Evolutionary conservation across 2,888 invertebrate genomes (phyloP).

Genomic region (Mythimna impura): DNA sequence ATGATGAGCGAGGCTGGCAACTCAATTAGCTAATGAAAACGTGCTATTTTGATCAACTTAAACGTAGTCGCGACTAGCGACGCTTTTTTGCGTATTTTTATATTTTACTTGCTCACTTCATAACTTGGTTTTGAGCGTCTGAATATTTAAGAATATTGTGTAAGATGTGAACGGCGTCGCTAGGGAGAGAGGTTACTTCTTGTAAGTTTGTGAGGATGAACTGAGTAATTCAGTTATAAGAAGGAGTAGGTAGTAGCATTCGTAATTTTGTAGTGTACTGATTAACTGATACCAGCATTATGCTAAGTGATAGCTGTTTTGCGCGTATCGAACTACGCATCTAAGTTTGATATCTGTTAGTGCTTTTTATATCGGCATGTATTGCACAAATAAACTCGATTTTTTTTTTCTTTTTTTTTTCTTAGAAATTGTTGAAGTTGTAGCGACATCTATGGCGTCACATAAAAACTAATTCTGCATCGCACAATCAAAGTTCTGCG

Average conservation of each 20-base stretch:
- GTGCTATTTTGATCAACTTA: constrained; percentile 79
- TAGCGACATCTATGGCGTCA: no score
- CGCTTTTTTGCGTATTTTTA: constrained; percentile 62
- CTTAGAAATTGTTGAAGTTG: no score
- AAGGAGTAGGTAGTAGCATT: not conserved
- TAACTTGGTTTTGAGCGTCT: constrained; percentile 44
- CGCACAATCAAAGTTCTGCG: no score
- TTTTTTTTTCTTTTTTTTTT: not conserved
- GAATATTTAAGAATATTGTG: constrained; percentile 50
- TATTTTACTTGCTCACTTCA: constrained; percentile 45
- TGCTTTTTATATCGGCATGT: not conserved
- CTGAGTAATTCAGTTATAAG: not conserved
- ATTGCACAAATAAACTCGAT: not conserved
- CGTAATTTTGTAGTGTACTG: not conserved
- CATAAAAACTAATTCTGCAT: no score
- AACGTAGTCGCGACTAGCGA: constrained; percentile 64
- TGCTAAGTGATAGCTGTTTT: not conserved
- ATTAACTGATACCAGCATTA: not conserved
- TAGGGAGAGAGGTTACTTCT: not conserved
- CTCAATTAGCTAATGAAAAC: constrained; percentile 89
- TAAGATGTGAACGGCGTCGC: not conserved
- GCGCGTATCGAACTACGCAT: not conserved
- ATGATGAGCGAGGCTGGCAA: constrained; percentile 74
- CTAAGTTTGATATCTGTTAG: not conserved
- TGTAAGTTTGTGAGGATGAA: not conserved